phyloP scores from a whole-genome alignment of 2,797 vertebrate genomes.

The Arctocebus calabarensis region DNA sequence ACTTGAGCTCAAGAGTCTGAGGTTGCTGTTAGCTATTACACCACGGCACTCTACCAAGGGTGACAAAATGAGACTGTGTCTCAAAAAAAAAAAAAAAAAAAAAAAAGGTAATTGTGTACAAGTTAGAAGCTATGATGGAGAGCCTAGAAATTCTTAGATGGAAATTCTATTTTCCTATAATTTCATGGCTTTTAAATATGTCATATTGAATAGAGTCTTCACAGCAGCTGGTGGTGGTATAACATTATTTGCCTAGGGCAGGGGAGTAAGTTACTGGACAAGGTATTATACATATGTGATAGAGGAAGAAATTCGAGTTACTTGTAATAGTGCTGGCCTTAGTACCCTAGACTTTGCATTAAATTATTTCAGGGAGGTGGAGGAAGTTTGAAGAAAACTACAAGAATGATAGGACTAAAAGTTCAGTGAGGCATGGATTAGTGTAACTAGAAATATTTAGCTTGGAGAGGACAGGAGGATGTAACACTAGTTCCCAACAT shows the following conservation, averaged over 20 bases:
- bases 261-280: background rate
- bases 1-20: no score
- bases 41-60: no score
- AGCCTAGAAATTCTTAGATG: background rate
- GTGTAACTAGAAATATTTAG: conserved; percentile 60
- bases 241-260: background rate
- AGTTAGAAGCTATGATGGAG: background rate
- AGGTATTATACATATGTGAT: background rate
- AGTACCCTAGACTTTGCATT: background rate
- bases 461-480: background rate
- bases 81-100: background rate
- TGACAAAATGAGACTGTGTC: no score
- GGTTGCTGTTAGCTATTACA: no score
- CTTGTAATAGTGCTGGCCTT: background rate
- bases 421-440: background rate
- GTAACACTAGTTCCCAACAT: conserved; percentile 34
- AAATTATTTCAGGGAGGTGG: conserved; percentile 3
- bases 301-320: background rate
- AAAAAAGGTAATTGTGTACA: background rate
- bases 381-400: conserved; percentile 48
- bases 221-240: background rate
- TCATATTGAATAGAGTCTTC: background rate
- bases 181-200: conserved; percentile 38
- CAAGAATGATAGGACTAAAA: background rate
- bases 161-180: conserved; percentile 27